Percentiles rank a stretch among this genome's conserved stretches.
Evolutionary conservation across 2,888 invertebrate species (phyloP).

Genomic region (Drosophila multiciliata): DNA sequence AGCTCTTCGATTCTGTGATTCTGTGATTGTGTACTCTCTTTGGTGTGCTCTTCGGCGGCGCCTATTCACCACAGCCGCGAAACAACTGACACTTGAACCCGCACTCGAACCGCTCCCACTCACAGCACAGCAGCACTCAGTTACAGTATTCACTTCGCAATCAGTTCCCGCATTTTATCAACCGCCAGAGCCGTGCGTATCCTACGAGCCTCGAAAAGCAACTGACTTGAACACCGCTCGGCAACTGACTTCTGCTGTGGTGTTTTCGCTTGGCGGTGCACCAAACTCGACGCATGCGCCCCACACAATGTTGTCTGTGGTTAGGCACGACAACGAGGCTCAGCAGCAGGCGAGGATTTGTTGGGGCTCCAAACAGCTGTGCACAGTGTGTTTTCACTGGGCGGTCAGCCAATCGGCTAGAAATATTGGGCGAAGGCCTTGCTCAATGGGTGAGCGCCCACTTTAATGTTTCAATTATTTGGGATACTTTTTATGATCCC

Average conservation of each 20-base stretch:
- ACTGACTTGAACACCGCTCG: slow-evolving; percentile 68
- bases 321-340: slow-evolving; percentile 59
- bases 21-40: slow-evolving; percentile 52
- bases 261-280: slow-evolving; percentile 58
- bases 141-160: slow-evolving; percentile 41
- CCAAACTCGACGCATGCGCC: slow-evolving; percentile 63
- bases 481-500: slow-evolving; percentile 34
- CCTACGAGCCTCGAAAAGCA: slow-evolving; percentile 84
- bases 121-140: slow-evolving; percentile 52
- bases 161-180: slow-evolving; percentile 52
- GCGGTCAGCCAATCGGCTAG: slow-evolving; percentile 25
- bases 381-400: slow-evolving; percentile 68
- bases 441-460: slow-evolving; percentile 56
- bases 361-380: slow-evolving; percentile 64
- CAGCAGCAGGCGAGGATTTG: background rate
- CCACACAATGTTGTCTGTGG: slow-evolving; percentile 71
- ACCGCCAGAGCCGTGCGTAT: slow-evolving; percentile 80
- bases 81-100: slow-evolving; percentile 45
- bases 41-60: slow-evolving; percentile 35
- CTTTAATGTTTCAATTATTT: slow-evolving; percentile 73
- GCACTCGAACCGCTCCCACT: slow-evolving; percentile 50
- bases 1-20: slow-evolving; percentile 38
- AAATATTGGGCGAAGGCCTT: slow-evolving; percentile 20
- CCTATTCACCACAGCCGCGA: slow-evolving; percentile 66
- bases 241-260: slow-evolving; percentile 22